These are phyloP conservation scores for Heloderma charlesbogerti DNA, from an alignment of 2,113 vertebrate genomes.

Conservation along the genomic window DNA sequence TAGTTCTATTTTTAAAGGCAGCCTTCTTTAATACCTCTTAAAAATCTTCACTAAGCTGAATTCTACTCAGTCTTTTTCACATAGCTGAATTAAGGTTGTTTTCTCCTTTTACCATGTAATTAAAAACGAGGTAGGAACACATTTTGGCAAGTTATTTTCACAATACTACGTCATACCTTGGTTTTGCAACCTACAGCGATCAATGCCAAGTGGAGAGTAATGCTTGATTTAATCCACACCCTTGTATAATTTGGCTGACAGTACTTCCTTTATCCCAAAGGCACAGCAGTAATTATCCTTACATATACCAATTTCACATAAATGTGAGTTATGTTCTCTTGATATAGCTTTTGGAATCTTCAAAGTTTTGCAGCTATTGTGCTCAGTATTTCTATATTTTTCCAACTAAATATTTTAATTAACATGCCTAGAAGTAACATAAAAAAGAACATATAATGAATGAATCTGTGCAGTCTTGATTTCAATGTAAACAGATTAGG, in stretches of 20 bases:
- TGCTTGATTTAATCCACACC: conserved; percentile 74
- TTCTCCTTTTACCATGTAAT: conserved; percentile 40
- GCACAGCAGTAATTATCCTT: conserved; percentile 73
- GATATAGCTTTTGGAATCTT: conserved; percentile 72
- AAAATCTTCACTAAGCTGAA: not conserved
- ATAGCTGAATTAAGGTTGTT: conserved; percentile 51
- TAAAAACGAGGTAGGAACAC: conserved; percentile 62
- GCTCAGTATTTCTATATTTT: conserved; percentile 60
- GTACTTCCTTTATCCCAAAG: conserved; percentile 72
- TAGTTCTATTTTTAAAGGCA: conserved; percentile 31
- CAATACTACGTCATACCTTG: conserved; percentile 65
- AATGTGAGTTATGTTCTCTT: conserved; percentile 69
- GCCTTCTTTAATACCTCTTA: not conserved
- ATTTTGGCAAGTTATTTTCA: conserved; percentile 63
- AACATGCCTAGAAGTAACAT: conserved; percentile 62
- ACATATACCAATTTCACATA: conserved; percentile 70
- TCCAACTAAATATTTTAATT: conserved; percentile 73
- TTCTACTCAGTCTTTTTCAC: not conserved
- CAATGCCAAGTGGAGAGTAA: conserved; percentile 70
- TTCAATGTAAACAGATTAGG: conserved; percentile 68
- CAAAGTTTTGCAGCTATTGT: conserved; percentile 70
- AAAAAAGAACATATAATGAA: conserved; percentile 67
- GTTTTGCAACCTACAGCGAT: conserved; percentile 67
- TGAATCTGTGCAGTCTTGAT: conserved; percentile 68
- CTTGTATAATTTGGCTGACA: conserved; percentile 71